A percentile compares a stretch with the other conserved stretches of the same genome.
Evolutionary conservation across 2,113 vertebrate genomes (phyloP).

Genomic region (Oostethus manadensis): DNA sequence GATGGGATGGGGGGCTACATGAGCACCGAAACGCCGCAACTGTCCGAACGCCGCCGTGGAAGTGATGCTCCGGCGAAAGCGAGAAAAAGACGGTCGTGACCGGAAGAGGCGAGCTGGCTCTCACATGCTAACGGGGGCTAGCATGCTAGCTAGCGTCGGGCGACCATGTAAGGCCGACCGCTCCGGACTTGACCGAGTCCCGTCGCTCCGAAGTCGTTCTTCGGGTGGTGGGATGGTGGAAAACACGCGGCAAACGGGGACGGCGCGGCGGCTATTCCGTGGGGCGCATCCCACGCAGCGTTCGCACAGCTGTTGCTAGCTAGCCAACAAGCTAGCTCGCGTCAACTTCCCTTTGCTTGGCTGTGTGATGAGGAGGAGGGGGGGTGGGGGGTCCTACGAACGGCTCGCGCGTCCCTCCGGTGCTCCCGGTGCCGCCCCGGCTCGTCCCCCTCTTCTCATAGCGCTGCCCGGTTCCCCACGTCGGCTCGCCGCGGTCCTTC

Average conservation of each 20-base stretch:
- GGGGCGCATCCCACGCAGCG: constrained; percentile 50
- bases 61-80: not conserved
- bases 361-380: constrained; percentile 11
- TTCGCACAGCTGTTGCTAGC: constrained; percentile 58
- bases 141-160: constrained; percentile 38
- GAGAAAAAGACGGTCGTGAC: constrained; percentile 51
- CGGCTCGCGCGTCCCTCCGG: constrained; percentile 21
- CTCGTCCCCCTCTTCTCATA: constrained; percentile 51
- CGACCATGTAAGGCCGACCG: constrained; percentile 22
- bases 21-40: not conserved
- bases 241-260: not conserved
- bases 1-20: not conserved
- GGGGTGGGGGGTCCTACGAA: constrained; percentile 14
- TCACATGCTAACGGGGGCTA: constrained; percentile 60
- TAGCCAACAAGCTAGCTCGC: constrained; percentile 56
- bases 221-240: not conserved
- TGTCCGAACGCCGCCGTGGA: constrained; percentile 18
- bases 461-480: constrained; percentile 38
- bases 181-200: not conserved
- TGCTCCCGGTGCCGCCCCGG: constrained; percentile 29
- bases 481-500: constrained; percentile 41
- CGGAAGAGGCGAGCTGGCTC: constrained; percentile 27
- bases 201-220: not conserved
- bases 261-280: not conserved
- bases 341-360: constrained; percentile 51